A percentile compares a stretch with the other conserved stretches of the same genome.
These are phyloP conservation scores for Myiotriccus ornatus DNA, from an alignment of 2,797 vertebrate genomes.

Conservation along the genomic window DNA sequence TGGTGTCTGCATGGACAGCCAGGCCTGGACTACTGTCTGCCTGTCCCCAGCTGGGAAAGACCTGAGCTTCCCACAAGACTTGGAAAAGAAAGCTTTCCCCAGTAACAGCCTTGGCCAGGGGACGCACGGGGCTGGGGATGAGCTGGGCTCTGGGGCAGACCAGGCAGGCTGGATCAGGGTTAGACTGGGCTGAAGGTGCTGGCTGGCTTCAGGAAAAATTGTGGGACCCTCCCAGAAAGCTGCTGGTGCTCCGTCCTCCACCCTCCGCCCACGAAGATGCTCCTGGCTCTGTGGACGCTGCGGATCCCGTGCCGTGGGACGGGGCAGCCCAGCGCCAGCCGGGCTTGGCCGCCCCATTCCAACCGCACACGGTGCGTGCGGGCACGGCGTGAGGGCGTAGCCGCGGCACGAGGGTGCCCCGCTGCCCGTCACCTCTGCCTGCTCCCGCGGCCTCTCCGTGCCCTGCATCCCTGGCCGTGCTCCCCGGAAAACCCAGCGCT, in stretches of 20 bases:
- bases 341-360: not conserved
- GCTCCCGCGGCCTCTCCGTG: not conserved
- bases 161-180: rapidly evolving
- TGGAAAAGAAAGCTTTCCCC: not conserved
- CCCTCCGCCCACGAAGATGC: rapidly evolving
- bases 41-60: not conserved
- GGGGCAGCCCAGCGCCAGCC: not conserved
- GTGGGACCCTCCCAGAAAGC: not conserved
- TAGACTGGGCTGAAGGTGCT: not conserved
- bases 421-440: not conserved
- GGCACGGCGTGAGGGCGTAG: not conserved
- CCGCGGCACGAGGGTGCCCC: not conserved
- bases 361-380: rapidly evolving
- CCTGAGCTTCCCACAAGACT: rapidly evolving
- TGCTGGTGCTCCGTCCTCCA: rapidly evolving
- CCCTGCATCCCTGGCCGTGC: rapidly evolving
- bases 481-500: rapidly evolving
- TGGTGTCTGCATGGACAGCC: not conserved
- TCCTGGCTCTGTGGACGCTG: rapidly evolving
- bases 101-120: not conserved
- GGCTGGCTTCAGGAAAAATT: not conserved
- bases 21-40: not conserved
- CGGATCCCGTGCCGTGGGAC: not conserved
- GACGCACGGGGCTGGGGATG: rapidly evolving
- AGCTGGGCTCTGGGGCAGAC: not conserved